Base-by-base conservation (phyloP, 1,140 invertebrate genomes). In the Lordiphosa stackelbergi region DNA sequence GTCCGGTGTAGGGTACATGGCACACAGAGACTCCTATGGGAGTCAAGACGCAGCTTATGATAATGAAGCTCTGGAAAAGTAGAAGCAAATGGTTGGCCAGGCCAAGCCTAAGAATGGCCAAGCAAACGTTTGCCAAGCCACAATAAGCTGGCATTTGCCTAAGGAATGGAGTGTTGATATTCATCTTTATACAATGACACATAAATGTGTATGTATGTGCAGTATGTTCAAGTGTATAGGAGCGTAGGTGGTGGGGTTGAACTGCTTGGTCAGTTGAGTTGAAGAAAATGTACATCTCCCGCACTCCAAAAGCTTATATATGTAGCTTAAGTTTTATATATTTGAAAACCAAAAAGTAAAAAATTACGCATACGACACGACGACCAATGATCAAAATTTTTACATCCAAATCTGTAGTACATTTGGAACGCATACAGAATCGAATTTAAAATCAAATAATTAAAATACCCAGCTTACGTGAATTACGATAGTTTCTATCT, bases 51-150 rank as follows among this genome's bases (percentile, higher is more conserved):
- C 52, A 54, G 52, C 41, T 54, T 54, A 54, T 54, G 53, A 55
- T 55, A 45, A 55, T 55, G 45, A 55, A 55, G 53, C 46, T 31
- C 28, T 54, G 10, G 40, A 34, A 28, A n/a, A 31, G 54, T 56
- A 28, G 35, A 16, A 31, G 31, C 9, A 4, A 35, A 48, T 10
- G 6, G 36, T 40, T 10, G 7, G 7, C 46, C 8, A n/a, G 12
- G 2, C 43, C 43, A 31, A 46, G 31, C 11, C 43, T 46, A 46
- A 46, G 43, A 46, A 46, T 46, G 43, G 43, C 22, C 42, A 45
- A 45, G 8, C 11, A 45, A 45, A 13, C 42, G 28, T 28, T 28
- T 24, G 8, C 22, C 42, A 12, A 10, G 31, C 28, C 24, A 34
- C 43, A 46, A 46, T 34, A 34, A 34, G 31, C 43, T 46, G 43